Evolutionary conservation across 2,797 vertebrate genomes (phyloP).

Genomic region (Sebastes vulpes): DNA sequence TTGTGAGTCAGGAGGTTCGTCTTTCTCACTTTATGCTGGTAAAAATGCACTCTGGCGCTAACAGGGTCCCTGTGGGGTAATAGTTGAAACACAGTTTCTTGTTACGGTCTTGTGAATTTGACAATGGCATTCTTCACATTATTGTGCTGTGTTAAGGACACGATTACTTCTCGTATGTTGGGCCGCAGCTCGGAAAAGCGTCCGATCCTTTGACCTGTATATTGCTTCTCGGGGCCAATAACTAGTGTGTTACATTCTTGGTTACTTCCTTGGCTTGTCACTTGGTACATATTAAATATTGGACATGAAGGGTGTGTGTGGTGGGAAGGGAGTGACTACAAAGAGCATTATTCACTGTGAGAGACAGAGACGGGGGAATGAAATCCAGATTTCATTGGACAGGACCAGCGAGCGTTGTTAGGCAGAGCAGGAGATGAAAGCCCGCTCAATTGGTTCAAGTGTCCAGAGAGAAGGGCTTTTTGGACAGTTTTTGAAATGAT

Average conservation of each 20-base stretch:
- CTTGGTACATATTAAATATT: constrained; percentile 78
- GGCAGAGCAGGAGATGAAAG: constrained; percentile 73
- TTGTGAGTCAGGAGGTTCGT: constrained; percentile 38
- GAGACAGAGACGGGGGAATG: constrained; percentile 56
- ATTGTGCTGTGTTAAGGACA: constrained; percentile 52
- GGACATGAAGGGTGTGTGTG: constrained; percentile 50
- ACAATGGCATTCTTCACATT: constrained; percentile 72
- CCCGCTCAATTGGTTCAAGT: constrained; percentile 54
- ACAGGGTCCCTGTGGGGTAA: constrained; percentile 40
- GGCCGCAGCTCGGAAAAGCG: constrained; percentile 50
- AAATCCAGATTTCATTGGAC: constrained; percentile 66
- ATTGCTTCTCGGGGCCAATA: constrained; percentile 74
- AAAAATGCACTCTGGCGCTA: constrained; percentile 48
- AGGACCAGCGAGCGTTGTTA: constrained; percentile 43
- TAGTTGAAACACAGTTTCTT: constrained; percentile 39
- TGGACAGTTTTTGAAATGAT: constrained; percentile 65
- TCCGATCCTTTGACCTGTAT: constrained; percentile 66
- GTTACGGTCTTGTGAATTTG: constrained; percentile 64
- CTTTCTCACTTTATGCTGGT: constrained; percentile 42
- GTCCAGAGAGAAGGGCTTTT: constrained; percentile 61
- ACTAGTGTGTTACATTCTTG: constrained; percentile 71
- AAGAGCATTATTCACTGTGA: constrained; percentile 73
- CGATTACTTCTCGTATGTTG: constrained; percentile 41
- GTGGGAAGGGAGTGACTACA: constrained; percentile 66
- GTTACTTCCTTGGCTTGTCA: constrained; percentile 81